phyloP scores from a whole-genome alignment of 1,140 invertebrate species.

The Drosophila insularis region DNA sequence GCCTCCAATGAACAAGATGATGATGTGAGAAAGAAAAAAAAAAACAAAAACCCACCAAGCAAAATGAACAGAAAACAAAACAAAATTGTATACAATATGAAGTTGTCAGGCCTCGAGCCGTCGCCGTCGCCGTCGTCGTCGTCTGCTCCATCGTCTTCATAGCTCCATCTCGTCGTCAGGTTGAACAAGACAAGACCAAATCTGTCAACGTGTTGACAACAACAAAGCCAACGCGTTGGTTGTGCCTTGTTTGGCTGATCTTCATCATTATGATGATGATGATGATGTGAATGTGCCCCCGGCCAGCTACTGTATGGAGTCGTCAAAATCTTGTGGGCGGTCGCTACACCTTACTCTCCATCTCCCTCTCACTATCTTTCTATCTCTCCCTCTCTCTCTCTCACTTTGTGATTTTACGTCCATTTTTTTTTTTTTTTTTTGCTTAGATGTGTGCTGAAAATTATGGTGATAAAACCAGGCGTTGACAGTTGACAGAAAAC shows the following conservation, averaged over 20 bases:
- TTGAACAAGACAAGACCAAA: constrained; percentile 72
- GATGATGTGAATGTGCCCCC: neutral
- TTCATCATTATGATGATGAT: neutral
- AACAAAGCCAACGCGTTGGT: constrained; percentile 50
- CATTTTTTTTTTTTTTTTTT: constrained; percentile 32
- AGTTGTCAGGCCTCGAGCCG: constrained; percentile 60
- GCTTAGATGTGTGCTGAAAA: constrained; percentile 63
- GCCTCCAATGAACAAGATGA: constrained; percentile 45
- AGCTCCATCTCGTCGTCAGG: constrained; percentile 38
- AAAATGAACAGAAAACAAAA: constrained; percentile 29
- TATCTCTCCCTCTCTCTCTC: constrained; percentile 52
- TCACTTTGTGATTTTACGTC: constrained; percentile 47
- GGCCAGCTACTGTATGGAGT: constrained; percentile 35
- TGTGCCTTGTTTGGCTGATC: constrained; percentile 32
- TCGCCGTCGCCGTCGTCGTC: constrained; percentile 21
- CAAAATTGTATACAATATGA: constrained; percentile 64
- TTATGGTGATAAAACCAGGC: constrained; percentile 73
- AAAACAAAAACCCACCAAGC: neutral
- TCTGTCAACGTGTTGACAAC: constrained; percentile 70
- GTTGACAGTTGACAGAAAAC: constrained; percentile 74
- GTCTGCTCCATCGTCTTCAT: constrained; percentile 20
- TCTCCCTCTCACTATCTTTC: constrained; percentile 47
- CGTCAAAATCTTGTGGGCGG: constrained; percentile 67
- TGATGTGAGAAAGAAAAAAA: constrained; percentile 46
- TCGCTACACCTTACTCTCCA: constrained; percentile 60